Evolutionary conservation across 2,888 invertebrate genomes (phyloP), one percentile per base, ranked within the genome.

Genomic region (Agonum fuliginosum): DNA sequence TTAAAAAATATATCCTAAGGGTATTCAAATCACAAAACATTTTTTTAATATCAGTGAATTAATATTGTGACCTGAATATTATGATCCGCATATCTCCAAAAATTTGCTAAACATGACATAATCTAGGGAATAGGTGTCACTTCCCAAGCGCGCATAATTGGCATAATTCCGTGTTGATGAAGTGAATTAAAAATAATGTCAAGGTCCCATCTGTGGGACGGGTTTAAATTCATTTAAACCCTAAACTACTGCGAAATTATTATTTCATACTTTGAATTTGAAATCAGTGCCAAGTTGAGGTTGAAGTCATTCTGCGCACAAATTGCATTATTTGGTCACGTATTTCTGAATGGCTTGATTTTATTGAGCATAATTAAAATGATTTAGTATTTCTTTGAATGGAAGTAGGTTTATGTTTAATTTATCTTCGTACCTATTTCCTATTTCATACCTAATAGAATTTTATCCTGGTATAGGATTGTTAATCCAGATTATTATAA

Each of bases 171-270:
- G 30, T 65, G 37, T 34, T 65, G 37, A 34, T 65, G 8, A 51
- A 43, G 22, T 0, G 48, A 70, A 48, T 70, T 70, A 48, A 70
- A 51, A 71, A 71, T 51, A 30, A 51, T 71, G 71, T 51, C 71
- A 71, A 71, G 71, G 71, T 27, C 14, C 6, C 34, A 12, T 24
- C 46, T 51, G 71, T 71, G 17, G 71, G 71, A 48, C 19, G 48
- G 51, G 1, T 12, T 5, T 34, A 27, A 71, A 27, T 71, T 71
- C 22, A 48, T 46, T 48, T 19, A 30, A 30, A 24, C 71, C 71
- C 71, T 27, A 27, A 51, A 71, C 22, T 20, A 12, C 10, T 27
- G 24, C 10, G 19, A 6, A 65, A 34, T n/a, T n/a, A 58, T 65
- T 65, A 43, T 69, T 34, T 69, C 22, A 20, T 5, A 54, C 54